Conservation (phyloP, 2,113 vertebrate species). For the Podilymbus podiceps region DNA sequence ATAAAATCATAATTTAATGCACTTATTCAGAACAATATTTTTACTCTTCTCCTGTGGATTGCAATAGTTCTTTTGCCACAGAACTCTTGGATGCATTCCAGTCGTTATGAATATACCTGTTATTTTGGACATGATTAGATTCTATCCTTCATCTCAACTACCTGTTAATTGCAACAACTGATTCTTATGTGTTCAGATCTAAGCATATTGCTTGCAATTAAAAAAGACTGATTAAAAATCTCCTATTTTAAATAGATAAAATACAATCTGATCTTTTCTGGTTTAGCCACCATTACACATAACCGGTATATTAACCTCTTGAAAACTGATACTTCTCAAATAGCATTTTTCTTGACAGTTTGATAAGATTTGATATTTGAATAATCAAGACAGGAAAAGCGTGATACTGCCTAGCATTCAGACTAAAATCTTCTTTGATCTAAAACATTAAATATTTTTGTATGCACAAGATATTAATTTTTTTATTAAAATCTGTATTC, state of each 20-base stretch:
- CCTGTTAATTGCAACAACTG: background rate
- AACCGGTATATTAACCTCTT: background rate
- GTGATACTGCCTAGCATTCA: background rate
- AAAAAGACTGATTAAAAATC: background rate
- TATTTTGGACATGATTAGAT: background rate
- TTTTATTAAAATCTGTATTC: background rate
- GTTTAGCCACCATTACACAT: background rate
- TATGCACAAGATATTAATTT: background rate
- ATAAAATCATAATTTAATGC: background rate
- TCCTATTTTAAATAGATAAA: background rate
- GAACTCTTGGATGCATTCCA: background rate
- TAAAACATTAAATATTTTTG: background rate
- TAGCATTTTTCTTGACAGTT: background rate
- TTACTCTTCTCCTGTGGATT: background rate
- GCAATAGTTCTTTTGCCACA: background rate
- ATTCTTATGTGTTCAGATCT: background rate
- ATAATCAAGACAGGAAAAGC: background rate
- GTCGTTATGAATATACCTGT: background rate
- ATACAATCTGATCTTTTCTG: background rate
- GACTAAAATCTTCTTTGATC: background rate
- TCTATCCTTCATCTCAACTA: background rate
- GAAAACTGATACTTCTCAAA: background rate
- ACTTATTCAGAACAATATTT: background rate
- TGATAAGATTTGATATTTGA: background rate
- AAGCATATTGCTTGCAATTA: background rate